These are phyloP conservation scores for Lamprotornis superbus DNA, from an alignment of 2,113 vertebrate species.

Conservation along the genomic window DNA sequence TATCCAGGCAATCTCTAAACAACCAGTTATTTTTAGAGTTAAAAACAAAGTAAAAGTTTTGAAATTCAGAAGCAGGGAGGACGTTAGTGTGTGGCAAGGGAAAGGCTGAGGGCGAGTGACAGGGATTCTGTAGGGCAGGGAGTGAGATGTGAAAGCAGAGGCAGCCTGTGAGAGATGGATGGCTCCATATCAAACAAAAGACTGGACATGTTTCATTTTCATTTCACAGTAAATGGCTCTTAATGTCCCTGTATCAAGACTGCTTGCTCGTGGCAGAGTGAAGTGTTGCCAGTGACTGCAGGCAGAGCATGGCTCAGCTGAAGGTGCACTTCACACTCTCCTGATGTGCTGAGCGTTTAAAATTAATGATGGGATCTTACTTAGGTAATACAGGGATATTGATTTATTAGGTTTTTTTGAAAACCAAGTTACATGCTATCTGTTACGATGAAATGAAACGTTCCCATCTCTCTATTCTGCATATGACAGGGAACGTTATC, in stretches of 20 bases:
- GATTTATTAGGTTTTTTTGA: conserved; percentile 64
- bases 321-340: conserved; percentile 27
- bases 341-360: conserved; percentile 32
- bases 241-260: background rate
- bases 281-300: background rate
- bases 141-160: background rate
- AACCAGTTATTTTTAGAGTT: conserved; percentile 28
- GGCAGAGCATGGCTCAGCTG: background rate
- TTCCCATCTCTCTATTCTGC: conserved; percentile 33
- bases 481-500: conserved; percentile 53
- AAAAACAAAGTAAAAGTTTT: background rate
- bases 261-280: background rate
- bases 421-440: conserved; percentile 6
- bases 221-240: conserved; percentile 5
- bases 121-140: background rate
- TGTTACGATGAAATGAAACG: conserved; percentile 43
- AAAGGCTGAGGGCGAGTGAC: background rate
- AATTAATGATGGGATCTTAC: conserved; percentile 66
- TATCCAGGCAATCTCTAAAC: conserved; percentile 30
- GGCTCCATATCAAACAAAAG: background rate
- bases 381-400: conserved; percentile 56
- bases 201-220: conserved; percentile 3
- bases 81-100: rapidly evolving
- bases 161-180: background rate
- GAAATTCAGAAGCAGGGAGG: background rate